Evolutionary conservation across 2,888 invertebrate genomes (phyloP).

Genomic region (Drosophila colorata): DNA sequence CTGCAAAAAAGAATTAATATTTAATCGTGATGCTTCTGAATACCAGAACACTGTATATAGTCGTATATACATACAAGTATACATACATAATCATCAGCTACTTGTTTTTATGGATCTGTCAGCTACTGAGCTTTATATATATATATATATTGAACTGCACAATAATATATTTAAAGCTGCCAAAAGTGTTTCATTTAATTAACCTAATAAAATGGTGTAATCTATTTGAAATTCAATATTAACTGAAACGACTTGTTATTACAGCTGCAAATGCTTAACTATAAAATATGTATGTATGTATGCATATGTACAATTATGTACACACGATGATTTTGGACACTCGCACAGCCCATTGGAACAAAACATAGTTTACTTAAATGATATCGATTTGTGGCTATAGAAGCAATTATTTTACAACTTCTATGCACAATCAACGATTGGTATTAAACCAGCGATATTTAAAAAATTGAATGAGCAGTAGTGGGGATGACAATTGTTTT

Average conservation of each 20-base stretch:
- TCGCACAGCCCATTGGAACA: slow-evolving; percentile 72
- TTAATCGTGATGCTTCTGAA: slow-evolving; percentile 41
- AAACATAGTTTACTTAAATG: slow-evolving; percentile 29
- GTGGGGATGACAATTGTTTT: slow-evolving; percentile 6
- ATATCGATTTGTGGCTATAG: slow-evolving; percentile 9
- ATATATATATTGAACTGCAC: slow-evolving; percentile 1
- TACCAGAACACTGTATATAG: slow-evolving; percentile 24
- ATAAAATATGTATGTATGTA: slow-evolving; percentile 23
- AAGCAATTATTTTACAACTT: slow-evolving; percentile 24
- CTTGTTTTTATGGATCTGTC: slow-evolving; percentile 12
- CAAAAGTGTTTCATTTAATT: slow-evolving; percentile 9
- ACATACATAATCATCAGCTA: slow-evolving; percentile 18
- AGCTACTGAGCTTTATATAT: not conserved
- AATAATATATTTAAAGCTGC: slow-evolving; percentile 14
- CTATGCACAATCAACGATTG: slow-evolving; percentile 5
- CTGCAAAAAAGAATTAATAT: slow-evolving; percentile 6
- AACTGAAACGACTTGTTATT: slow-evolving; percentile 2
- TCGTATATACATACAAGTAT: slow-evolving; percentile 23
- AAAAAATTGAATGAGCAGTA: slow-evolving; percentile 16
- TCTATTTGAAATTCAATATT: slow-evolving; percentile 6
- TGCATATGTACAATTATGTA: slow-evolving; percentile 40
- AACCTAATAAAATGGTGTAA: slow-evolving; percentile 19
- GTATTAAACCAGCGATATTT: too few species aligned
- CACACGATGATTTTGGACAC: slow-evolving; percentile 63
- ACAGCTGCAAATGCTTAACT: slow-evolving; percentile 13